Conservation (phyloP, 2,797 vertebrate genomes). For the Erpetoichthys calabaricus region DNA sequence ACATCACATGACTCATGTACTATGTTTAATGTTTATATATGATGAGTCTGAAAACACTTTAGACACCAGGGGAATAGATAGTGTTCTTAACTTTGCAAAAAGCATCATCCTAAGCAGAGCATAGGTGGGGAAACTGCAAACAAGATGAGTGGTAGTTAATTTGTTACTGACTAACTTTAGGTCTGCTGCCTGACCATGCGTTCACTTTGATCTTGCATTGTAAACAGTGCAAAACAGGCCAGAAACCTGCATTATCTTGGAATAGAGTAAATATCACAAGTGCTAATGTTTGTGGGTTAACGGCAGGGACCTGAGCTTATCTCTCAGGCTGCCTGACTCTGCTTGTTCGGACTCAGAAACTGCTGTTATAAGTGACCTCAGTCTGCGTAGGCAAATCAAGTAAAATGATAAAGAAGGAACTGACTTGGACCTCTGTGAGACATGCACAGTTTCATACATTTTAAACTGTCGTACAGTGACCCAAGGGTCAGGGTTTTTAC, state of each 20-base stretch:
- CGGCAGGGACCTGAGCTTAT: slow-evolving; percentile 52
- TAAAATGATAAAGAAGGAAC: slow-evolving; percentile 35
- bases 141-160: slow-evolving; percentile 40
- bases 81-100: neutral
- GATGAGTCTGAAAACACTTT: too few species aligned
- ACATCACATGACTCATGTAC: too few species aligned
- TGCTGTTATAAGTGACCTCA: slow-evolving; percentile 39
- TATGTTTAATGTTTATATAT: too few species aligned
- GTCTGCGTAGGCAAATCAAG: slow-evolving; percentile 48
- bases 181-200: slow-evolving; percentile 48
- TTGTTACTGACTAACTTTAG: slow-evolving; percentile 49
- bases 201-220: slow-evolving; percentile 66
- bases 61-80: too few species aligned
- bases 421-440: slow-evolving; percentile 16
- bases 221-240: slow-evolving; percentile 39
- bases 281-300: slow-evolving; percentile 58
- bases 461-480: slow-evolving; percentile 22
- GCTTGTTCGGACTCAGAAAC: slow-evolving; percentile 46
- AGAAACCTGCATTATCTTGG: slow-evolving; percentile 44
- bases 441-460: slow-evolving; percentile 19
- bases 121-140: slow-evolving; percentile 13
- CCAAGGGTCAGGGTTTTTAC: slow-evolving; percentile 17
- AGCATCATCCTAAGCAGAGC: neutral
- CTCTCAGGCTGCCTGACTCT: slow-evolving; percentile 36
- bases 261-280: slow-evolving; percentile 46